phyloP scores from a whole-genome alignment of 1,140 invertebrate genomes.

The Hermatobates lingyangjiaoensis region DNA sequence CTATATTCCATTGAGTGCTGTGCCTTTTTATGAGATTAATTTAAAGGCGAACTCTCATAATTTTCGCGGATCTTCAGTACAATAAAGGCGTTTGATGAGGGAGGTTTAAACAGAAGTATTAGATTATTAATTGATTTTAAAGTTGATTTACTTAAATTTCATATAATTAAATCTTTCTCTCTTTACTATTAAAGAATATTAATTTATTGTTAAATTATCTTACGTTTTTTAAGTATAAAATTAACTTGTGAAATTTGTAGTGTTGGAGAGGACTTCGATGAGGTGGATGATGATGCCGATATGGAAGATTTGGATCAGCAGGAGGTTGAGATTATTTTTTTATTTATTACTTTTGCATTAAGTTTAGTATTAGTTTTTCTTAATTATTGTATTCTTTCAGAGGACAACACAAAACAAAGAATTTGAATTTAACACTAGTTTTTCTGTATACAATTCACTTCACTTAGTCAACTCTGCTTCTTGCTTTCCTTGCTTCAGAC shows the following conservation, averaged over 20 bases:
- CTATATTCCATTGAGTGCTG: no score
- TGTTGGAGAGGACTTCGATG: slow-evolving; percentile 57
- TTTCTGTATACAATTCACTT: no score
- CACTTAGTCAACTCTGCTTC: neutral
- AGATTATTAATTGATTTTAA: neutral
- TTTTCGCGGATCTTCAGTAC: no score
- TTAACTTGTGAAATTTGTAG: no score
- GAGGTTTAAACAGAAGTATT: slow-evolving; percentile 5
- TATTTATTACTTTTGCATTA: no score
- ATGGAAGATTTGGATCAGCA: slow-evolving; percentile 47
- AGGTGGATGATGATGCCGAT: slow-evolving; percentile 62
- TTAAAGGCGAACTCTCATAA: no score
- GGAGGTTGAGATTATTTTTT: slow-evolving; percentile 27
- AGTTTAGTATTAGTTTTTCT: no score
- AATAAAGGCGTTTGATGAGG: slow-evolving; percentile 4
- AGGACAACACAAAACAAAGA: slow-evolving; percentile 1
- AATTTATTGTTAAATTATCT: neutral
- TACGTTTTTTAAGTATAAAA: slow-evolving; percentile 14
- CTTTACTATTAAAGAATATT: neutral
- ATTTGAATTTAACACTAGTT: no score
- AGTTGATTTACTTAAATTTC: neutral
- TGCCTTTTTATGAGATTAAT: no score
- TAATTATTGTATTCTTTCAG: neutral
- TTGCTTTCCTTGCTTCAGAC: neutral
- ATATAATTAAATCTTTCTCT: neutral